Evolutionary conservation across 2,113 vertebrate species (phyloP).

Genomic region (Rostratula benghalensis): DNA sequence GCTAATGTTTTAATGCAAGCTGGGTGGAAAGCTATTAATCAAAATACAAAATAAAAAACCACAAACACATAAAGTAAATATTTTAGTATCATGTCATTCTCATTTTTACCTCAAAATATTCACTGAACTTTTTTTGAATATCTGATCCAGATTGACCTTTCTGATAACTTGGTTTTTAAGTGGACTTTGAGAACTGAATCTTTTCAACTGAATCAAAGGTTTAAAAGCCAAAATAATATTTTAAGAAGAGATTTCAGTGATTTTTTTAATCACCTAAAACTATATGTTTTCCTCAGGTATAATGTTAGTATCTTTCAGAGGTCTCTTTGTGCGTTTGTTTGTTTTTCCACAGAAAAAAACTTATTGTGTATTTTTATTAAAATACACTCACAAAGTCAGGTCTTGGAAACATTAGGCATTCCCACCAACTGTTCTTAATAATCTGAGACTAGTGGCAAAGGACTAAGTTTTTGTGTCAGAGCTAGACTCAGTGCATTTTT

Average conservation of each 20-base stretch:
- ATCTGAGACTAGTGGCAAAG: neutral
- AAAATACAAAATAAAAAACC: neutral
- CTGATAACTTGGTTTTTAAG: neutral
- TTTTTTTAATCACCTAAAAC: neutral
- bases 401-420: neutral
- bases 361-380: neutral
- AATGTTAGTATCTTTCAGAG: neutral
- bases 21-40: neutral
- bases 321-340: neutral
- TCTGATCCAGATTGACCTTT: neutral
- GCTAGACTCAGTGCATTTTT: neutral
- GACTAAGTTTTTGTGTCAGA: neutral
- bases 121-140: neutral
- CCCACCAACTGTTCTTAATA: neutral
- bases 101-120: neutral
- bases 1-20: neutral
- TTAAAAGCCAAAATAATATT: neutral
- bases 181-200: neutral
- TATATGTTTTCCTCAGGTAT: neutral
- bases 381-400: neutral
- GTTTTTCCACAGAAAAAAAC: neutral
- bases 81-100: neutral
- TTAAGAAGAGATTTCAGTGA: neutral
- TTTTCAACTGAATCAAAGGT: neutral
- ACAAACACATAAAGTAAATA: neutral